These are phyloP conservation scores for Ectemnius cavifrons DNA, from an alignment of 2,888 invertebrate genomes.

Conservation along the genomic window DNA sequence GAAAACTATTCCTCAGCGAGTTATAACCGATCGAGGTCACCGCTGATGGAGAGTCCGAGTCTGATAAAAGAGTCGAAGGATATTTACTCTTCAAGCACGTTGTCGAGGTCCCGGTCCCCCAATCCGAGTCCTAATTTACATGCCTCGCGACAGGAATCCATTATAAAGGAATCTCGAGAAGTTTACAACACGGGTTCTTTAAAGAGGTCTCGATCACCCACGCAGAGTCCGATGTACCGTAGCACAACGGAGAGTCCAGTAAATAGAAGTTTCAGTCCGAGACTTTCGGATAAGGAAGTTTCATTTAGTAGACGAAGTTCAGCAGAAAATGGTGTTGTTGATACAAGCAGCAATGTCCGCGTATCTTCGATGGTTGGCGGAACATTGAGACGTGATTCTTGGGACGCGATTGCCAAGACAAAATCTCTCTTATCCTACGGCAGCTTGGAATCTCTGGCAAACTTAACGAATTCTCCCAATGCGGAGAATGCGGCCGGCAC, in stretches of 20 bases:
- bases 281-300: slow-evolving; percentile 64
- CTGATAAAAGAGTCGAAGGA: slow-evolving; percentile 72
- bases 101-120: slow-evolving; percentile 67
- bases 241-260: slow-evolving; percentile 68
- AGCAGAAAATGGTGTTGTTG: slow-evolving; percentile 70
- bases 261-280: slow-evolving; percentile 70
- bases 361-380: slow-evolving; percentile 82
- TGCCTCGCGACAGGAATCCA: slow-evolving; percentile 37
- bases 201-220: slow-evolving; percentile 69
- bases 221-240: slow-evolving; percentile 64
- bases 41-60: slow-evolving; percentile 65
- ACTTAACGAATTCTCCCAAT: slow-evolving; percentile 83
- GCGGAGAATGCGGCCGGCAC: slow-evolving; percentile 77
- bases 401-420: slow-evolving; percentile 91
- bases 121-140: slow-evolving; percentile 59
- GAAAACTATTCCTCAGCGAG: slow-evolving; percentile 69
- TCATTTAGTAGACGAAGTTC: slow-evolving; percentile 60
- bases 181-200: slow-evolving; percentile 58
- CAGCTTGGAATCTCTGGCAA: slow-evolving; percentile 85
- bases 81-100: slow-evolving; percentile 67
- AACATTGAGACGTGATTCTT: slow-evolving; percentile 85
- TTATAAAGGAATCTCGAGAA: slow-evolving; percentile 72
- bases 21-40: slow-evolving; percentile 59
- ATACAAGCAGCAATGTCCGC: slow-evolving; percentile 76
- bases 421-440: slow-evolving; percentile 85